Evolutionary conservation across 2,113 vertebrate species (phyloP).

Genomic region (Rissa tridactyla): DNA sequence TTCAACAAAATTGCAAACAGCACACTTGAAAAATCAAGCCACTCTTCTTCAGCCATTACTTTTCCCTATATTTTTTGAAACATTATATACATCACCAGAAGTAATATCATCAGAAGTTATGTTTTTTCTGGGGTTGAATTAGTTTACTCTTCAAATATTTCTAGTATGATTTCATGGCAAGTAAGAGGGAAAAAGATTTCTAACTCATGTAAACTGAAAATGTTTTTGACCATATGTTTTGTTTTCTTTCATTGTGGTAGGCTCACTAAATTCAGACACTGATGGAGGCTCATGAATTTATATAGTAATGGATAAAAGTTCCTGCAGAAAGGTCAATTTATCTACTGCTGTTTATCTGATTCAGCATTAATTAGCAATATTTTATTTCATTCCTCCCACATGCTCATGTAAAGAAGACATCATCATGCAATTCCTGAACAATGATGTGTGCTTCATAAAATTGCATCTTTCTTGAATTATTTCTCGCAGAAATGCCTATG

Average conservation of each 20-base stretch:
- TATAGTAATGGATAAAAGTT: background rate
- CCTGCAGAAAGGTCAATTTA: background rate
- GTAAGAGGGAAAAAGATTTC: background rate
- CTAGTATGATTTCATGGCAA: background rate
- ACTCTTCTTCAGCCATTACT: background rate
- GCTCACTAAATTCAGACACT: background rate
- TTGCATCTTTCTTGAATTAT: background rate
- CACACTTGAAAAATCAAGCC: background rate
- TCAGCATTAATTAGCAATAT: background rate
- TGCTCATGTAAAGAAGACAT: background rate
- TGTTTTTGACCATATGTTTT: background rate
- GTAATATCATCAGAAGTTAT: background rate
- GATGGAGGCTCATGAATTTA: background rate
- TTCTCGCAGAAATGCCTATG: background rate
- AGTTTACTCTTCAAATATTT: background rate
- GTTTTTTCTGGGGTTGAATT: background rate
- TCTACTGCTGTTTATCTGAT: background rate
- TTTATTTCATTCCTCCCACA: background rate
- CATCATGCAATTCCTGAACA: background rate
- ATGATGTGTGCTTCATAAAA: background rate
- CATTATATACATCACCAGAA: background rate
- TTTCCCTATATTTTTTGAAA: background rate
- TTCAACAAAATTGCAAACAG: background rate
- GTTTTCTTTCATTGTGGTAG: background rate
- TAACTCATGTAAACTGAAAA: background rate